Conservation (phyloP, 2,888 invertebrate species). For the Drosophila mercatorum region DNA sequence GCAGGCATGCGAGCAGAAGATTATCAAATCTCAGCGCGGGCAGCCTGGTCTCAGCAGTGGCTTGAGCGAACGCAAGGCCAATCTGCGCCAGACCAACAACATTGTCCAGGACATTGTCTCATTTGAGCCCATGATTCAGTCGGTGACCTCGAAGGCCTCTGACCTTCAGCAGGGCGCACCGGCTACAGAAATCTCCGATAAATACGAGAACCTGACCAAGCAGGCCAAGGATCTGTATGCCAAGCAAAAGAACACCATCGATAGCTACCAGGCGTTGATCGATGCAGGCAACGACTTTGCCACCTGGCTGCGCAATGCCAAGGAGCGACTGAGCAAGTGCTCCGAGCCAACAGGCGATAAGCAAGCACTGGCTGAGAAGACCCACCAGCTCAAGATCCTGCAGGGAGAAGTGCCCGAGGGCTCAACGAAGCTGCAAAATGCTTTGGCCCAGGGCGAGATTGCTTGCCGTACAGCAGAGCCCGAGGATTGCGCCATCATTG, state of each 20-base stretch:
- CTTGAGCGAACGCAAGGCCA: slow-evolving; percentile 94
- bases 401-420: slow-evolving; percentile 94
- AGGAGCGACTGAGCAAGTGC: slow-evolving; percentile 95
- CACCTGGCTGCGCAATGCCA: slow-evolving; percentile 96
- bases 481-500: slow-evolving; percentile 95
- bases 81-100: slow-evolving; percentile 95
- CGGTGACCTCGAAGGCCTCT: slow-evolving; percentile 96
- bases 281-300: slow-evolving; percentile 96
- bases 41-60: slow-evolving; percentile 91
- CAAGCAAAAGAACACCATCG: slow-evolving; percentile 94
- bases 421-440: slow-evolving; percentile 92
- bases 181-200: slow-evolving; percentile 95
- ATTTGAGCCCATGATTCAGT: slow-evolving; percentile 98
- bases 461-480: slow-evolving; percentile 94
- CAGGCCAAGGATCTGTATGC: slow-evolving; percentile 95
- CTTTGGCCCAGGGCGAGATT: slow-evolving; percentile 92
- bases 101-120: slow-evolving; percentile 98
- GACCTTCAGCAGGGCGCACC: slow-evolving; percentile 96
- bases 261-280: slow-evolving; percentile 95
- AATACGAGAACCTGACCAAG: slow-evolving; percentile 95
- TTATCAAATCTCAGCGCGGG: slow-evolving; percentile 91
- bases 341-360: slow-evolving; percentile 97
- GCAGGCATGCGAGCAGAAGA: slow-evolving; percentile 94
- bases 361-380: slow-evolving; percentile 93
- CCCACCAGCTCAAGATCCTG: slow-evolving; percentile 93